phyloP scores from a whole-genome alignment of 1,140 invertebrate genomes.

The Orius insidiosus region DNA sequence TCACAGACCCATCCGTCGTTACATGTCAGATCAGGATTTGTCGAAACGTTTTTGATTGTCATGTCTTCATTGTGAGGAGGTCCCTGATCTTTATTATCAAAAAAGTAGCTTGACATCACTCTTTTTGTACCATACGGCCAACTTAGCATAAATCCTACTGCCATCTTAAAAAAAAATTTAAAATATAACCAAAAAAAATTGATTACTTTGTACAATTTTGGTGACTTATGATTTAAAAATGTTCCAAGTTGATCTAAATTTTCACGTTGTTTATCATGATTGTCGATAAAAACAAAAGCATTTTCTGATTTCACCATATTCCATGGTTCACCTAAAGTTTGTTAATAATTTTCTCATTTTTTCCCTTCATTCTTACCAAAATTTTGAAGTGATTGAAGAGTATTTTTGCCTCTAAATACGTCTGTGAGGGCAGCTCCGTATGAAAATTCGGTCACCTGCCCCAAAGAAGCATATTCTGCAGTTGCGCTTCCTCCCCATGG shows the following conservation, averaged over 20 bases:
- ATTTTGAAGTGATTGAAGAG: constrained; percentile 15
- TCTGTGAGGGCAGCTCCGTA: constrained; percentile 38
- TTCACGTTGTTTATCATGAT: constrained; percentile 53
- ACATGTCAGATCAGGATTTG: constrained; percentile 47
- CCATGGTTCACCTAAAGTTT: constrained; percentile 3
- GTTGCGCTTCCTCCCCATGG: constrained; percentile 31
- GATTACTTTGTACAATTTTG: constrained; percentile 38
- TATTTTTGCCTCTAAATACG: constrained; percentile 21
- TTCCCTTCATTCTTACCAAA: constrained; percentile 17
- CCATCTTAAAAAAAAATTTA: constrained; percentile 37
- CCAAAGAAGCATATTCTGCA: constrained; percentile 40
- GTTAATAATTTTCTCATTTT: not conserved
- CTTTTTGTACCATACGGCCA: constrained; percentile 52
- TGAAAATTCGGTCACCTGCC: constrained; percentile 59
- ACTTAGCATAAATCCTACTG: constrained; percentile 59
- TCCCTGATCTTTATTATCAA: constrained; percentile 33
- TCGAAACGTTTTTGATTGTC: constrained; percentile 43
- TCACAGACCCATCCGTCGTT: constrained; percentile 75
- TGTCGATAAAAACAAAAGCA: constrained; percentile 44
- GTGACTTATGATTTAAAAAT: constrained; percentile 39
- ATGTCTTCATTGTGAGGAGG: constrained; percentile 43
- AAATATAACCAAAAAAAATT: not conserved
- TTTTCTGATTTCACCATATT: constrained; percentile 19
- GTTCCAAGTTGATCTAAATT: constrained; percentile 20
- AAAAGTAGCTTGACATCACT: constrained; percentile 59